Evolutionary conservation across 2,113 vertebrate genomes (phyloP), one percentile per base, ranked within the genome.

Genomic region (Microcebus jonahi): DNA sequence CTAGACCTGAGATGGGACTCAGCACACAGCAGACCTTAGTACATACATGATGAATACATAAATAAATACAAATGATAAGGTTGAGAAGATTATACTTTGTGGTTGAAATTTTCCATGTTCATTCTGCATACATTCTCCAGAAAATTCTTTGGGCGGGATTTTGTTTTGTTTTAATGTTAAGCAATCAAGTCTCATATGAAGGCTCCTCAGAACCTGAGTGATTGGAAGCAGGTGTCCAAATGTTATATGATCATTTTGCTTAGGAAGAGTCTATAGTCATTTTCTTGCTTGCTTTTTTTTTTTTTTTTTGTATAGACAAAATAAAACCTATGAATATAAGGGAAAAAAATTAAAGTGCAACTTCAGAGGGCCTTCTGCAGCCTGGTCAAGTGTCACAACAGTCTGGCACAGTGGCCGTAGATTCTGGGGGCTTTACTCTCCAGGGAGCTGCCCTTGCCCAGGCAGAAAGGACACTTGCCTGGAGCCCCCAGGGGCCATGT

Each of bases 1-100:
- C 1, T 1, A n/a, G 6, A 15, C 73, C 48, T 0, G 31, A 27
- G 53, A 20, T 29, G 8, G 34, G 2, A 0, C 13, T n/a, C 9
- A 63, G 63, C 57, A 53, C 13, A 8, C 0, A 9, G 29, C 12
- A 20, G 12, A 20, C 17, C 42, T 80, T 10, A 5, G 67, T 5
- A 18, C 61, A 21, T 1, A 13, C 17, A 8, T 65, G 67, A 34
- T 11, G 29, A 63, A 21, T 1, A 36, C 48, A 15, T 0, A 3
- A 39, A 42, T 34, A 12, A 36, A 55, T 15, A n/a, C 21, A 48
- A 21, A 4, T 4, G 13, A 73, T 57, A 29, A 15, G 11, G 42
- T 2, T 4, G 27, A 18, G 36, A 82, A 82, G 80, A 42, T 0
- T n/a, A 42, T 0, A 2, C 25, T 82, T 29, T 18, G 57, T 12